Evolutionary conservation across 2,888 invertebrate genomes (phyloP), one percentile per base, ranked within the genome.

Genomic region (Cephus pygmeus): DNA sequence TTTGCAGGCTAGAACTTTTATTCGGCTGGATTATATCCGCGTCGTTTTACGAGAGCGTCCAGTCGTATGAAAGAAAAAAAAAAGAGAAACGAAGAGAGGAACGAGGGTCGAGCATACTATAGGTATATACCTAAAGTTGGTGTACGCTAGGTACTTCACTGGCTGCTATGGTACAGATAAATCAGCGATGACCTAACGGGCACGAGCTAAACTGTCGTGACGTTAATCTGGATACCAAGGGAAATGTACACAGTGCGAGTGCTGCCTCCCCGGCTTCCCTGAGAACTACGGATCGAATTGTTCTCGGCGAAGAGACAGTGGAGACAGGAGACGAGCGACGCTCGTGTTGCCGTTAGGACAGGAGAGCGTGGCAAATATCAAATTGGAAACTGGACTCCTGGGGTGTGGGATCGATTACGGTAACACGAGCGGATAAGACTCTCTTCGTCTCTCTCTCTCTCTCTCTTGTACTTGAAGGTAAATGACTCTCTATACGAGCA

Each of bases 331-430:
- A 31, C 15, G 15, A 69, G 34, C 15, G 74, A n/a, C 33, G 69
- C 73, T 75, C 33, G 68, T 23, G 34, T 30, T 69, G 36, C 34
- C 31, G 77, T 69, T 69, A 77, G 56, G 69, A 71, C 73, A 75
- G 71, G 76, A 40, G 79, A 79, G 78, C 81, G 80, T 80, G 79
- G 81, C 76, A 80, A 80, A 85, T 86, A 85, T 87, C 87, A 85
- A 85, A 85, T 87, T 85, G 87, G 86, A 86, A 87, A 87, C 84
- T 82, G 85, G 86, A 86, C 83, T 86, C 84, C 83, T 9, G 80
- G 81, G 83, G 80, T 80, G 85, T 81, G 76, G 73, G 83, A 87
- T 87, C 86, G 85, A 87, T 87, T 87, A 87, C 86, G 84, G 81
- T 82, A 78, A 40, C 12, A 23, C 68, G 40, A 34, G 6, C 15